A percentile compares a stretch with the other conserved stretches of the same genome.
phyloP scores from a whole-genome alignment of 2,113 vertebrate genomes.

The Polypterus senegalus region DNA sequence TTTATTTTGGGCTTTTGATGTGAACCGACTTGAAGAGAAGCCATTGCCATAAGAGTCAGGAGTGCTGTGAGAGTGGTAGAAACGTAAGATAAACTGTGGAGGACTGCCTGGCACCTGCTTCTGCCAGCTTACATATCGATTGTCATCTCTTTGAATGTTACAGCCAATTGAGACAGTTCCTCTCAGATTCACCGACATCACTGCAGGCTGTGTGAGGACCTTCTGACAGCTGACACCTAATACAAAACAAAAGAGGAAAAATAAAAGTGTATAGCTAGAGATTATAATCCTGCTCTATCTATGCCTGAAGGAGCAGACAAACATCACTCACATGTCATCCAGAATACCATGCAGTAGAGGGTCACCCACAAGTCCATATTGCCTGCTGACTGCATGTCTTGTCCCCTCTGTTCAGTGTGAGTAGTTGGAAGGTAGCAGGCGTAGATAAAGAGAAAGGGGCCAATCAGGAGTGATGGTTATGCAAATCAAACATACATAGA shows the following conservation, averaged over 20 bases:
- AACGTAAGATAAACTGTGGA: conserved; percentile 14
- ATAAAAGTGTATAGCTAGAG: background rate
- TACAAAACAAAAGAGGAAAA: conserved; percentile 9
- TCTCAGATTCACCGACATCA: conserved; percentile 20
- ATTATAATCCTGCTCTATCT: conserved; percentile 7
- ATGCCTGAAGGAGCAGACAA: background rate
- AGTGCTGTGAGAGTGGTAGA: fast-evolving
- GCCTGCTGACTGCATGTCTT: no score
- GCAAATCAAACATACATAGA: no score
- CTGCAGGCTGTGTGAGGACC: conserved; percentile 23
- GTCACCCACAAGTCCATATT: background rate
- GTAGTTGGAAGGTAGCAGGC: no score
- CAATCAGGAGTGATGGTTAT: no score
- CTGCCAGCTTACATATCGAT: conserved; percentile 12
- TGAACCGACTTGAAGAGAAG: conserved; percentile 29
- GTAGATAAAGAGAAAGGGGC: no score
- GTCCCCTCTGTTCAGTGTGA: no score
- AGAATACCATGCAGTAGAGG: background rate
- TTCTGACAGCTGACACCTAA: conserved; percentile 30
- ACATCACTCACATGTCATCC: conserved; percentile 1
- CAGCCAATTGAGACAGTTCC: conserved; percentile 22
- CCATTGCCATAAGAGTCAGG: conserved; percentile 16
- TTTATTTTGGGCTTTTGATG: conserved; percentile 18
- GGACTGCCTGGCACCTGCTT: conserved; percentile 29
- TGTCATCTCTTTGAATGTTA: background rate